A percentile compares a stretch with the other conserved stretches of the same genome.
These are phyloP conservation scores for Lacerta agilis DNA, from an alignment of 2,797 vertebrate genomes.

Conservation along the genomic window DNA sequence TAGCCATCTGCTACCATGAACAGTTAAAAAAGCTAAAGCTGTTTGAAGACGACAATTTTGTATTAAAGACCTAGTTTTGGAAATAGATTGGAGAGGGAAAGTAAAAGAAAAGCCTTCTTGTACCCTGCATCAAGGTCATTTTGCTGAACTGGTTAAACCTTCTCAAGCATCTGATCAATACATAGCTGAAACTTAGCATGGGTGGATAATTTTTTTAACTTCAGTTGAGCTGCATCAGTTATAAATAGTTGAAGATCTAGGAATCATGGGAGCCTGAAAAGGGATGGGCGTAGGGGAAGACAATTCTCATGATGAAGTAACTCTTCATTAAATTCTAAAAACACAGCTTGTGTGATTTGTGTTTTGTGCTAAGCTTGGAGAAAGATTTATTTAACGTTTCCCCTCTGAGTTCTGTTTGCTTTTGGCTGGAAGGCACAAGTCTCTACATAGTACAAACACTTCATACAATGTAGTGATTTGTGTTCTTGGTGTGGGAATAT, in stretches of 20 bases:
- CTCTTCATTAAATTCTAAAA: not conserved
- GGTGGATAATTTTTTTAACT: not conserved
- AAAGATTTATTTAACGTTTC: not conserved
- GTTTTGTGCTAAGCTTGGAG: not conserved
- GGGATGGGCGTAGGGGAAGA: too few species aligned
- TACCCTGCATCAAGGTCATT: not conserved
- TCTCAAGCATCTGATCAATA: not conserved
- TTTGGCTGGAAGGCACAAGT: not conserved
- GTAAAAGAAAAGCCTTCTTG: too few species aligned
- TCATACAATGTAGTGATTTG: not conserved
- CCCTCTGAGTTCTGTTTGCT: not conserved
- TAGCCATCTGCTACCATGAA: not conserved
- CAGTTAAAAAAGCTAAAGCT: not conserved
- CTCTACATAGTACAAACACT: not conserved
- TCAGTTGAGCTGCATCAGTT: not conserved
- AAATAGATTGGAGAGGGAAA: too few species aligned
- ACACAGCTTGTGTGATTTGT: not conserved
- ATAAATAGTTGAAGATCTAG: not conserved
- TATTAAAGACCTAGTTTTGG: too few species aligned
- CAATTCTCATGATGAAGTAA: not conserved
- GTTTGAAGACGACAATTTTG: too few species aligned
- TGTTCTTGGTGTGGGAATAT: not conserved
- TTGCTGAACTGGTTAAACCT: conserved; percentile 12
- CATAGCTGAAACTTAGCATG: not conserved
- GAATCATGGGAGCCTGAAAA: not conserved